Percentiles rank a stretch among this genome's conserved stretches.
Evolutionary conservation across 2,888 invertebrate species (phyloP).

Genomic region (Agrochola macilenta): DNA sequence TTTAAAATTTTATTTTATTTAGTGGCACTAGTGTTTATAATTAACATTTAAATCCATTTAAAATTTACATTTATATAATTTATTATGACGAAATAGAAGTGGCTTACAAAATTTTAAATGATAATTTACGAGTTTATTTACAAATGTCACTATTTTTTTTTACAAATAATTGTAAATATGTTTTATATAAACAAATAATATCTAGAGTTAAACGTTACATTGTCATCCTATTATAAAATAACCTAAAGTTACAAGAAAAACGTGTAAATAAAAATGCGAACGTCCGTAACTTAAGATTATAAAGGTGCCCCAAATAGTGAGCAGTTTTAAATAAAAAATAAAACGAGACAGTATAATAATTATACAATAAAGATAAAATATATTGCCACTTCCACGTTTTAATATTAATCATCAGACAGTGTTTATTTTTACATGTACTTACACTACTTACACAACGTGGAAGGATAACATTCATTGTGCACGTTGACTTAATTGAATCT

Average conservation of each 20-base stretch:
- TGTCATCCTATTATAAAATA: slow-evolving; percentile 10
- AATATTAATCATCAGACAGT: slow-evolving; percentile 20
- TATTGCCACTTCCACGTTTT: slow-evolving; percentile 58
- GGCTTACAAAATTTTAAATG: slow-evolving; percentile 38
- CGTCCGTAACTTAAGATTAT: slow-evolving; percentile 20
- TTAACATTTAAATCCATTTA: slow-evolving; percentile 63
- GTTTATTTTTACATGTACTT: slow-evolving; percentile 45
- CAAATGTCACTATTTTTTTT: slow-evolving; percentile 7
- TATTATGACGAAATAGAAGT: slow-evolving; percentile 65
- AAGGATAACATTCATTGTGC: slow-evolving; percentile 67
- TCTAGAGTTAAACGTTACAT: slow-evolving; percentile 9
- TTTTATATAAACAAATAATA: slow-evolving; percentile 11
- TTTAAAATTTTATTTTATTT: slow-evolving; percentile 56
- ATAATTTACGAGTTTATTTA: slow-evolving; percentile 43
- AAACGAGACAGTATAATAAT: background rate
- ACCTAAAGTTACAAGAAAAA: slow-evolving; percentile 10
- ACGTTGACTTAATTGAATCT: slow-evolving; percentile 51
- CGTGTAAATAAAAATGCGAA: slow-evolving; percentile 36
- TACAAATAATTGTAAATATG: slow-evolving; percentile 12
- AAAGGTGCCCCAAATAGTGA: slow-evolving; percentile 25
- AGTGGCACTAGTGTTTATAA: slow-evolving; percentile 66
- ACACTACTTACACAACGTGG: slow-evolving; percentile 51
- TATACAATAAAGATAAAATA: slow-evolving; percentile 24
- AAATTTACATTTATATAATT: slow-evolving; percentile 59
- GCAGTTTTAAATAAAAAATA: slow-evolving; percentile 1